Conservation (phyloP, 1,140 invertebrate species). For the Diabrotica undecimpunctata region DNA sequence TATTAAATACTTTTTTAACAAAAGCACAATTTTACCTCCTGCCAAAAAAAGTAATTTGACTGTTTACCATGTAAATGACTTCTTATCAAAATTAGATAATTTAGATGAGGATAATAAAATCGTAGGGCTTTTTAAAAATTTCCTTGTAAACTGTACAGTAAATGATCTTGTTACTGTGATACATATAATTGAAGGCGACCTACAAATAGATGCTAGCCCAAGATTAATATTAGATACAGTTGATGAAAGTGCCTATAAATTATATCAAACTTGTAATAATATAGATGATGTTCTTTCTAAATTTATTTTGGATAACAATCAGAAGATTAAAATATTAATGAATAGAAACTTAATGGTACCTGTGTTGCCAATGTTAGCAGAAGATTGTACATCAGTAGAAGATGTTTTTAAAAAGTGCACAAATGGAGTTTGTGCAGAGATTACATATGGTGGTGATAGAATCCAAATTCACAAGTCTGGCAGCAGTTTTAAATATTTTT, state of each 20-base stretch:
- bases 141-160: not conserved
- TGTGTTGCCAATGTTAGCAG: not conserved
- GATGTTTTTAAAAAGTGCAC: not conserved
- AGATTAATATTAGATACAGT: not conserved
- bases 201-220: not conserved
- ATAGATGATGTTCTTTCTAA: not conserved
- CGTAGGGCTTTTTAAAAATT: not conserved
- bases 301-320: not conserved
- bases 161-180: not conserved
- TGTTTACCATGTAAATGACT: not conserved
- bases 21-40: not conserved
- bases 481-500: not conserved
- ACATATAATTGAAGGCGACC: not conserved
- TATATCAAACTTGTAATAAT: not conserved
- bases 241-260: not conserved
- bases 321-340: not conserved
- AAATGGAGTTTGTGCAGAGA: not conserved
- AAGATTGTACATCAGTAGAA: not conserved
- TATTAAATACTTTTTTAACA: not conserved
- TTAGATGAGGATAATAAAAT: not conserved
- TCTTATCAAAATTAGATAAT: not conserved
- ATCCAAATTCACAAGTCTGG: not conserved
- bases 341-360: not conserved
- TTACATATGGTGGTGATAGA: not conserved
- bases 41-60: not conserved